Base-by-base conservation (phyloP, 2,113 vertebrate species). In the Caranx melampygus region DNA sequence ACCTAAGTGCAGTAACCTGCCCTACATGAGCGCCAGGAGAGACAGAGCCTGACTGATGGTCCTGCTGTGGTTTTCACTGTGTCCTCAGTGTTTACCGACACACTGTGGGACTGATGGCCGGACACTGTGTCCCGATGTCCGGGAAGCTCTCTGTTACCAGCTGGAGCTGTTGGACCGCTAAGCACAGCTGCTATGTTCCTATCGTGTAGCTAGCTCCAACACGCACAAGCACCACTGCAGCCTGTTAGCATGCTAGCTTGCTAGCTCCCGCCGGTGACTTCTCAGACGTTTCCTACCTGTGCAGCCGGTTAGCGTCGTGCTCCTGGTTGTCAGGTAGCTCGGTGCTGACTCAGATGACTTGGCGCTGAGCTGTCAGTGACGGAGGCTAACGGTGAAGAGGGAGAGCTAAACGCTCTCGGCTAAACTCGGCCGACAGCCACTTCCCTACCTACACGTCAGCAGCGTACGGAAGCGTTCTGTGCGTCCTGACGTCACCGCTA, bases 361-460 rank as follows among this genome's bases (percentile, higher is more conserved):
- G 80, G 83, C 70, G 31, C 26, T 33, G 31, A 68, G 21, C n/a
- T 54, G 62, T 75, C 78, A 61, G 9, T 13, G 21, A 21, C 6
- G 62, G 61, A 35, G 11, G 10, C 14, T 37, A 16, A 4, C 10
- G 58, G 58, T 34, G 5, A 66, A 31, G 14, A 81, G 35, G 26
- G 52, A 16, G 20, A 58, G 15, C 49, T 65, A 57, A 37, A 35
- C 34, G 54, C 47, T 76, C 75, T 44, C 63, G 31, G 54, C 51
- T 73, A 65, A 42, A 64, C 2, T 26, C n/a, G 21, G 12, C 59
- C 52, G 4, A 68, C 57, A 47, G 31, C 37, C 47, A 82, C 89
- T 93, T 93, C 90, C 90, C 57, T 52, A 83, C 59, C n/a, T 91
- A 94, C 94, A 95, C 94, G 94, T 95, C 94, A 93, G 93, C 94